Evolutionary conservation across 2,888 invertebrate species (phyloP), one percentile per base, ranked within the genome.

Genomic region (Ceraclea dissimilis): DNA sequence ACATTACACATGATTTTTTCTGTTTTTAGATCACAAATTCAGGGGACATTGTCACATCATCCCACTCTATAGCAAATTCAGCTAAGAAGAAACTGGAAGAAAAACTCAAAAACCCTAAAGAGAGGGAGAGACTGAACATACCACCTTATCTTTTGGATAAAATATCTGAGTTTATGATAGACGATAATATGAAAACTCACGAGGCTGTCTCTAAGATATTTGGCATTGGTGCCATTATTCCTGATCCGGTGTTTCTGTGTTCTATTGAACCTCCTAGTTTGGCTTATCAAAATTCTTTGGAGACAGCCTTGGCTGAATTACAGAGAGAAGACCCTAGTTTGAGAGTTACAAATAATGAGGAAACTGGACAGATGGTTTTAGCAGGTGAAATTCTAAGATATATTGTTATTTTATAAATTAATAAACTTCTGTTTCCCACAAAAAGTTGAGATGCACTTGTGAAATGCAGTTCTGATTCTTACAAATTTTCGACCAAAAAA

Each of bases 181-280:
- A 44, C 13, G 44, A 18, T 6, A 19, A 33, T 18, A 22, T 47
- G 19, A 49, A 48, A 10, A 73, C 74, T 57, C 67, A 70, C 61
- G 72, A 71, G 0, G 63, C 65, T 13, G 57, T 52, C 8, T 34
- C 59, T 1, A 63, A 65, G 18, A 68, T 69, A 51, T 65, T 71
- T 33, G 68, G 71, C 46, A 64, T 74, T 63, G 86, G 88, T 2
- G 81, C 90, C 0, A 79, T 80, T 47, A 74, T 94, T 57, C 96
- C 96, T 0, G 90, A 93, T 67, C 95, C 99, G 0, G 99, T 99
- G 1, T 98, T 96, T 74, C 90, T 96, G 68, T 97, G 98, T 70
- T 90, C 93, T 1, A 87, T 99, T 61, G 98, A 99, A 74, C 90
- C 97, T 0, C 89, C 93, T 0, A 90, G 90, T 64, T 68, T 86